Percentiles rank a stretch among this genome's conserved stretches.
Conservation (phyloP, 2,797 vertebrate species). For the Remorina albescens region DNA sequence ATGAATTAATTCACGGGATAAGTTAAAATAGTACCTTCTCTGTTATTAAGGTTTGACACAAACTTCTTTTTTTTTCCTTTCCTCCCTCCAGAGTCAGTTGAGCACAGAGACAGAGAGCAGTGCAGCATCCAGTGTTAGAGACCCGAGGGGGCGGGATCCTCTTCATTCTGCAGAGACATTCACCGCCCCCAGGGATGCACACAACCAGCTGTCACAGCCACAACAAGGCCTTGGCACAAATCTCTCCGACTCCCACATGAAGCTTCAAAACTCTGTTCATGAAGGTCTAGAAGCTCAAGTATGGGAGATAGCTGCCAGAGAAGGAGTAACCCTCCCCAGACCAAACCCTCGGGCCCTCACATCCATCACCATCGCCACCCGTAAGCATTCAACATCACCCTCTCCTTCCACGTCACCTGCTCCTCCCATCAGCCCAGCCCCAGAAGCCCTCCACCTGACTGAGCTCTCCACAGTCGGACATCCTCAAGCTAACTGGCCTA, state of each 20-base stretch:
- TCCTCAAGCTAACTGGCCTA: conserved; percentile 8
- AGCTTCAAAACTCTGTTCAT: conserved; percentile 1
- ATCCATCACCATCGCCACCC: conserved; percentile 83
- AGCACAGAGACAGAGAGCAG: conserved; percentile 84
- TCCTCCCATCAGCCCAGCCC: conserved; percentile 33
- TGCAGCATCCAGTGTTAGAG: conserved; percentile 54
- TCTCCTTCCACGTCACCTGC: conserved; percentile 63
- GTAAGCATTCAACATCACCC: conserved; percentile 73
- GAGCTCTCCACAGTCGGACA: conserved; percentile 51
- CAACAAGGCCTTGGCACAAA: conserved; percentile 21
- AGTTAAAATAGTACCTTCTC: accelerated
- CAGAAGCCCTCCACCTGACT: conserved; percentile 49
- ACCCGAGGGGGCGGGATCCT: not conserved
- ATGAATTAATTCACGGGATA: conserved; percentile 2
- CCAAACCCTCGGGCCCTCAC: conserved; percentile 66
- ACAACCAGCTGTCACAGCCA: conserved; percentile 44
- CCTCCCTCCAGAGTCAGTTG: conserved; percentile 61
- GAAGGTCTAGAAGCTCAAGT: conserved; percentile 57
- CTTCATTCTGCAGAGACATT: conserved; percentile 8
- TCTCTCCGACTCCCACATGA: conserved; percentile 23
- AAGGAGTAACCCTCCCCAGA: conserved; percentile 49
- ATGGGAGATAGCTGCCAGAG: conserved; percentile 70
- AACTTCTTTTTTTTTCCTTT: conserved; percentile 2
- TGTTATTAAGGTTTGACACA: not conserved
- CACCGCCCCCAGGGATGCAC: conserved; percentile 21